Evolutionary conservation across 2,113 vertebrate genomes (phyloP).

Genomic region (Neolamprologus brichardi): DNA sequence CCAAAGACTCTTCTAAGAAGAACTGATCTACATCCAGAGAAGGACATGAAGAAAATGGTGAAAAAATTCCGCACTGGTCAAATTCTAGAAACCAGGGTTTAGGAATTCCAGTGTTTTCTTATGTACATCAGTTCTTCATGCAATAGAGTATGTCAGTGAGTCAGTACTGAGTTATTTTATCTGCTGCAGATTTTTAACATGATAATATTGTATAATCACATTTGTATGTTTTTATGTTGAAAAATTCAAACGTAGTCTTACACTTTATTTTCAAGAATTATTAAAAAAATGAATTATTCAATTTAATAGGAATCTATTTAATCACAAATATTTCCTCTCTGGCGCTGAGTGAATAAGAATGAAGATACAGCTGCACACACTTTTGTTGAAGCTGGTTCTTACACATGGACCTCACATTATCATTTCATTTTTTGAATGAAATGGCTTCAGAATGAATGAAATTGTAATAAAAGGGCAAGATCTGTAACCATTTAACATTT

Average conservation of each 20-base stretch:
- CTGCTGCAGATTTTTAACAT: not conserved
- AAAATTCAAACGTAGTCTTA: not conserved
- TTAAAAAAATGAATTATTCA: not conserved
- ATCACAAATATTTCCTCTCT: not conserved
- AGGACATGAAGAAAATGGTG: not conserved
- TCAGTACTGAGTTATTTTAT: not conserved
- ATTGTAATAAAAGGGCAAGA: not conserved
- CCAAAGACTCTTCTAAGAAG: not conserved
- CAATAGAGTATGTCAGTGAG: not conserved
- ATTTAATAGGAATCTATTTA: not conserved
- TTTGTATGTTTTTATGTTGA: not conserved
- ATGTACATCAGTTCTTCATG: not conserved
- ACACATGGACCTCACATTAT: not conserved
- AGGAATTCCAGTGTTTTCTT: not conserved
- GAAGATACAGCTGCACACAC: not conserved
- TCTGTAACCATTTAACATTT: not conserved
- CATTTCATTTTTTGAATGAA: not conserved
- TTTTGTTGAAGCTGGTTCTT: not conserved
- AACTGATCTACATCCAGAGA: not conserved
- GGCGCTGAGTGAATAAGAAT: not conserved
- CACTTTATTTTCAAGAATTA: not conserved
- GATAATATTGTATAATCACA: not conserved
- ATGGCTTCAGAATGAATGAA: not conserved
- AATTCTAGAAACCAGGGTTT: not conserved
- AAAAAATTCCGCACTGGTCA: not conserved